These are phyloP conservation scores for Pseudomyrmex pallidus DNA, from an alignment of 1,140 invertebrate genomes.

Conservation along the genomic window DNA sequence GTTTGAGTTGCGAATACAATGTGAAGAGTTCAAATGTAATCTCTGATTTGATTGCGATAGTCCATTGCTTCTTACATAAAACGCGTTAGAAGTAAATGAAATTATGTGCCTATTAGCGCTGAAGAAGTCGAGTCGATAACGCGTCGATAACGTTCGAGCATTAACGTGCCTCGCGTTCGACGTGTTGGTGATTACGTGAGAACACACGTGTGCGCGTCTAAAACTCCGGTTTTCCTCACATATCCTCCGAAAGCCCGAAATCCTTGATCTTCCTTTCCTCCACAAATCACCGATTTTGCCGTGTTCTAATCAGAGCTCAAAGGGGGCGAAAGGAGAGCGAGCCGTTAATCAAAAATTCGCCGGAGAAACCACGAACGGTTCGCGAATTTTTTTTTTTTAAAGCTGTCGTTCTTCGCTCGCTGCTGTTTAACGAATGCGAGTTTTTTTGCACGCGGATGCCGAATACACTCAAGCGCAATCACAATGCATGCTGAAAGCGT, in stretches of 20 bases:
- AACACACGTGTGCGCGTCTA: not conserved
- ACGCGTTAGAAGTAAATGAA: not conserved
- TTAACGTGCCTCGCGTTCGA: not conserved
- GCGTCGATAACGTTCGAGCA: constrained; percentile 1
- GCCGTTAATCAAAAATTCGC: constrained; percentile 31
- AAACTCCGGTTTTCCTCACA: constrained; percentile 15
- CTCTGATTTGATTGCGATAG: constrained; percentile 10
- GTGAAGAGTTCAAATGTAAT: not conserved
- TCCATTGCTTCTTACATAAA: constrained; percentile 20
- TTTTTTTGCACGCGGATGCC: constrained; percentile 23
- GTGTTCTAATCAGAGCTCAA: constrained; percentile 34
- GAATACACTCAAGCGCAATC: constrained; percentile 15
- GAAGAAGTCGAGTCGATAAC: too few species aligned
- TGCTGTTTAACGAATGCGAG: not conserved
- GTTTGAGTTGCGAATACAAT: too few species aligned
- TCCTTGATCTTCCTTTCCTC: constrained; percentile 25
- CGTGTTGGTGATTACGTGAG: not conserved
- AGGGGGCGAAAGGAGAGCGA: not conserved
- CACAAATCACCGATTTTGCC: constrained; percentile 39
- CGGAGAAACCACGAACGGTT: not conserved
- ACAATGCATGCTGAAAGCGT: not conserved
- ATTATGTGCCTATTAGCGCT: not conserved
- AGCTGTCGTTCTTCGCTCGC: not conserved
- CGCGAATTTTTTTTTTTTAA: constrained; percentile 3
- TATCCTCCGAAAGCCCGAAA: not conserved